Evolutionary conservation across 2,113 vertebrate species (phyloP), one percentile per base, ranked within the genome.

Genomic region (Nothobranchius kuhntae): DNA sequence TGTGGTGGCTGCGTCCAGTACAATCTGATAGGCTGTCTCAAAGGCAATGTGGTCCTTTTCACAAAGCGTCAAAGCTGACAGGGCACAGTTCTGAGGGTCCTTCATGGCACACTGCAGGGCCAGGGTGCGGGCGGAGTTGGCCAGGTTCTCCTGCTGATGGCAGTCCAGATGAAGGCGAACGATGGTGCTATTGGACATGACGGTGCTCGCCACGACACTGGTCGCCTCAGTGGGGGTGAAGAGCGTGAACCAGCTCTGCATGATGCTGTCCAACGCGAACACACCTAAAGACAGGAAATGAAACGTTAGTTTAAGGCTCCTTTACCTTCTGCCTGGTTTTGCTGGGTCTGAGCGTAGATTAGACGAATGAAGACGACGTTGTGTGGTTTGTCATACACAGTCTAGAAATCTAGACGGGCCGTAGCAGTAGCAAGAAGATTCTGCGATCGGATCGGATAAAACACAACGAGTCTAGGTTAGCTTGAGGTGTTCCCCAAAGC

Each of bases 41-140:
- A 99, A 99, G 91, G 97, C 96, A 0, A 96, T 96, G 88, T 97
- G 97, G 92, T 99, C 97, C 87, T 98, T 98, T 90, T 99, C 97
- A 0, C 97, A 98, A 68, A 98, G 95, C 11, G 97, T 98, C 51
- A 99, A 93, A n/a, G 97, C 96, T 0, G 87, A 86, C 5, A 89
- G 87, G 57, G 87, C 87, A 53, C 87, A 89, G 83, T 89, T 87
- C 38, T 97, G 96, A 0, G 97, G 97, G 88, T 99, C 95, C 91
- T 98, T 98, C 95, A 98, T 96, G 84, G 97, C 95, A 3, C 97
- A 98, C 80, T 98, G 96, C 65, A 98, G 91, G 42, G 97, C 97
- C 77, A 99, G 88, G 0, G 97, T 97, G 55, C 96, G 94, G 13
- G 97, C 96, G 0, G 96, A 97, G 90, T 95, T 95, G 68, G 96